These are phyloP conservation scores for Sciurus vulgaris DNA, from an alignment of 2,797 vertebrate genomes.

Conservation along the genomic window DNA sequence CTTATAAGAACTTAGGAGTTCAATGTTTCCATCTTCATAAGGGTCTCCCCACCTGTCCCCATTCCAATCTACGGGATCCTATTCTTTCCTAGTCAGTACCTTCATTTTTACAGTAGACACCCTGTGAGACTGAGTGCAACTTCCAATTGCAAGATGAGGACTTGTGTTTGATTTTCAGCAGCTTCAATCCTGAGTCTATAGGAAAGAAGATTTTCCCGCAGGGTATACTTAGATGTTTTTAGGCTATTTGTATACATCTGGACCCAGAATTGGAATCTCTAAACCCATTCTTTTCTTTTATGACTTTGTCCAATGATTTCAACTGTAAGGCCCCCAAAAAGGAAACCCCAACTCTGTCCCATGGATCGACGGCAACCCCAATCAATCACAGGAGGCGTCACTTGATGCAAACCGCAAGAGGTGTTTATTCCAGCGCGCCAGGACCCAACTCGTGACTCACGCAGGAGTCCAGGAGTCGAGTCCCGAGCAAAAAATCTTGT, in stretches of 20 bases:
- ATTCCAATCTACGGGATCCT: not conserved
- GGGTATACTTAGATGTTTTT: not conserved
- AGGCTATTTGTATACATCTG: not conserved
- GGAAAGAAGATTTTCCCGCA: not conserved
- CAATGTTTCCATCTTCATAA: not conserved
- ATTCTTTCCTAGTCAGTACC: not conserved
- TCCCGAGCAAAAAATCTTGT: no score
- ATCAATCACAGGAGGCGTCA: no score
- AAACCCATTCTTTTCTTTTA: not conserved
- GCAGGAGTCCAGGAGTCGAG: no score
- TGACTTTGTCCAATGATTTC: not conserved
- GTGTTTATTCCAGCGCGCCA: no score
- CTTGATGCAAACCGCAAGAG: no score
- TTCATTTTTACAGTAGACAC: not conserved
- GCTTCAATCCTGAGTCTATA: not conserved
- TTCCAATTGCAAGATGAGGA: not conserved
- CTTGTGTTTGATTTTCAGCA: not conserved
- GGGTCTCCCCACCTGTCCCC: not conserved
- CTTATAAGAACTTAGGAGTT: not conserved
- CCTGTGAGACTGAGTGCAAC: not conserved
- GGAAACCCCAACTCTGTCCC: no score
- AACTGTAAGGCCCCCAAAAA: no score
- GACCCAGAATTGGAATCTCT: not conserved
- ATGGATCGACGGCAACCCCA: no score
- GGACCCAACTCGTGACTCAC: no score